phyloP scores from a whole-genome alignment of 2,113 vertebrate genomes.

The Cichladusa arquata region DNA sequence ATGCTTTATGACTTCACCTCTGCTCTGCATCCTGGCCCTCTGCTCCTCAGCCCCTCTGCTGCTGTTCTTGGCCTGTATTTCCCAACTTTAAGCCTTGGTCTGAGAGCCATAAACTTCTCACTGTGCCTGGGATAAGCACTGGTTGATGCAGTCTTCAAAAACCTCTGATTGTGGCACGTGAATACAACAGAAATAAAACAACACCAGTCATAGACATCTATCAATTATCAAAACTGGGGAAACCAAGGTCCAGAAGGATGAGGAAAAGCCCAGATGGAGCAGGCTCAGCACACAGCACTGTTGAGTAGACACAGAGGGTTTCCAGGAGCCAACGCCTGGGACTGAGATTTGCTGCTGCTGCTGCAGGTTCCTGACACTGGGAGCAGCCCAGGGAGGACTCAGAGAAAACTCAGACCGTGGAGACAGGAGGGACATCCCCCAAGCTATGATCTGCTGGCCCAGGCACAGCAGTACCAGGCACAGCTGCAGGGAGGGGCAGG shows the following conservation, averaged over 20 bases:
- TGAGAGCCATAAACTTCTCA: background rate
- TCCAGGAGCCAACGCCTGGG: background rate
- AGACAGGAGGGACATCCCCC: background rate
- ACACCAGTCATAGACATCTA: rapidly evolving
- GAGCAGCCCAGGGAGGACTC: background rate
- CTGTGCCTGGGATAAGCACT: background rate
- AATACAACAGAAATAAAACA: background rate
- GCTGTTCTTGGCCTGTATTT: background rate
- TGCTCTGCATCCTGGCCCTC: background rate
- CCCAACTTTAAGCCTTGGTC: background rate
- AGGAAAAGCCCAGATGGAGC: background rate
- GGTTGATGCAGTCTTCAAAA: background rate
- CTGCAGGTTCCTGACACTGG: background rate
- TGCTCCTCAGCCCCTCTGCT: background rate
- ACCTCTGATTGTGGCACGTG: background rate
- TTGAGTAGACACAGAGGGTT: background rate
- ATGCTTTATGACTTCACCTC: background rate
- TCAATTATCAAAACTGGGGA: background rate
- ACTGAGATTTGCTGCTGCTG: background rate
- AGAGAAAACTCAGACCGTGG: background rate
- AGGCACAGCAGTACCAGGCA: too few relatives aligned
- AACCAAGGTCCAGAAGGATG: background rate
- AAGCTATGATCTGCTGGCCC: background rate
- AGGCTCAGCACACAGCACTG: background rate
- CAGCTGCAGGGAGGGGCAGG: too few relatives aligned